Evolutionary conservation across 2,113 vertebrate genomes (phyloP), one percentile per base, ranked within the genome.

Genomic region (Choloepus hoffmanni): DNA sequence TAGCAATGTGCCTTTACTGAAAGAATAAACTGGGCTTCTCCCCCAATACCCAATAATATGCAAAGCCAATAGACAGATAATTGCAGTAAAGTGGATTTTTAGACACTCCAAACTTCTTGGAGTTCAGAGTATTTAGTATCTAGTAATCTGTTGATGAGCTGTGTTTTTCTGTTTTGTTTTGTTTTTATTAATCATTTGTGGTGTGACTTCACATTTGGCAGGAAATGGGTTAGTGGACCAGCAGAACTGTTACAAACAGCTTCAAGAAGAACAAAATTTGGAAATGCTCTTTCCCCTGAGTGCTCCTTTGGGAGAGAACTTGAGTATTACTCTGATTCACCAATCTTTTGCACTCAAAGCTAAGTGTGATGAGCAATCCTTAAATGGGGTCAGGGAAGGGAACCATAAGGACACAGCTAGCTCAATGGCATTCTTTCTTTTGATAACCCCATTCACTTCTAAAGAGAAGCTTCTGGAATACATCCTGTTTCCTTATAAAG

Each of bases 151-250:
- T 96, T 79, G 40, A 89, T n/a, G 83, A 90, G 82, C 13, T 96
- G 83, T 48, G 95, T 72, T 58, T 48, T 10, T 95, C 98, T 97
- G 96, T 94, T 95, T 85, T 23, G 88, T 81, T 67, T 92, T 60
- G n/a, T 95, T 96, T 96, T 86, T 58, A 26, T 83, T 53, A 13
- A 3, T n/a, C 18, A 6, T 36, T 53, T 30, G 36, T 14, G 91
- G 89, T 0, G 0, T 96, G 83, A 90, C 23, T 94, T 92, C 45
- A 1, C 0, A 82, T 48, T 92, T 96, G 96, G 94, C 86, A 95
- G 92, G 87, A 97, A 98, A 30, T 92, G 93, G 94, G 74, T 82
- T 40, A 5, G 2, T 53, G 76, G 63, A 72, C 30, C 95, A 92
- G 77, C 67, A 70, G 92, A 96, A 85, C 58, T 92, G 8, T 92